These are phyloP conservation scores for Gymnoscelis rufifasciata DNA, from an alignment of 2,888 invertebrate genomes.

Conservation along the genomic window DNA sequence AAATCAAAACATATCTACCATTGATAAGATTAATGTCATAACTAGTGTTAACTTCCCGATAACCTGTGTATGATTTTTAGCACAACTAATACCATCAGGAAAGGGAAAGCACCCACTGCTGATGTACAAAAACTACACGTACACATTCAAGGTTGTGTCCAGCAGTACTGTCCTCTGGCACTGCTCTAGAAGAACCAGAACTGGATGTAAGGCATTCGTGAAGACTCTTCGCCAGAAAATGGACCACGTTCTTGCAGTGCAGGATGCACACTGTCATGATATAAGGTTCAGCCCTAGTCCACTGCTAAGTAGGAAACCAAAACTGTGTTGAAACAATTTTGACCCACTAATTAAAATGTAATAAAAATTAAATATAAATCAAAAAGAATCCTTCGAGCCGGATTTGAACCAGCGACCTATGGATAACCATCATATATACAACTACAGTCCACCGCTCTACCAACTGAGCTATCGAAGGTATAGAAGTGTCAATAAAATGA, in stretches of 20 bases:
- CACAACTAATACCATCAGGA: constrained; percentile 51
- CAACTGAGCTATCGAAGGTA: constrained; percentile 80
- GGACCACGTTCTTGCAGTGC: constrained; percentile 35
- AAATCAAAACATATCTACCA: no score
- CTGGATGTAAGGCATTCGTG: constrained; percentile 59
- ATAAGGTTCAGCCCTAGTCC: background rate
- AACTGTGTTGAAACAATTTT: no score
- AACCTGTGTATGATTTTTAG: constrained; percentile 32
- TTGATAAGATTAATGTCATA: no score
- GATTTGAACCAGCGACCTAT: constrained; percentile 81
- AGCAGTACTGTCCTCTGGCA: constrained; percentile 53
- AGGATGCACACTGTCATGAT: constrained; percentile 45
- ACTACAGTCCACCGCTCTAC: constrained; percentile 80
- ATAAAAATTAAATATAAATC: constrained; percentile 9
- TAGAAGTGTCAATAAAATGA: constrained; percentile 1
- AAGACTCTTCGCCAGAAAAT: constrained; percentile 42
- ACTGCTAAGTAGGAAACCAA: background rate
- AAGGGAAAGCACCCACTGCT: constrained; percentile 59
- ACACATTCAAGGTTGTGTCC: constrained; percentile 51
- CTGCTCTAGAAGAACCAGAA: constrained; percentile 52
- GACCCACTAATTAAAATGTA: no score
- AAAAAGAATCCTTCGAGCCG: constrained; percentile 72
- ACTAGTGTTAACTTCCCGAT: background rate
- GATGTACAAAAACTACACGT: constrained; percentile 50
- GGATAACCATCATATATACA: constrained; percentile 49